phyloP scores from a whole-genome alignment of 2,888 invertebrate species.

The Hydriomena furcata region DNA sequence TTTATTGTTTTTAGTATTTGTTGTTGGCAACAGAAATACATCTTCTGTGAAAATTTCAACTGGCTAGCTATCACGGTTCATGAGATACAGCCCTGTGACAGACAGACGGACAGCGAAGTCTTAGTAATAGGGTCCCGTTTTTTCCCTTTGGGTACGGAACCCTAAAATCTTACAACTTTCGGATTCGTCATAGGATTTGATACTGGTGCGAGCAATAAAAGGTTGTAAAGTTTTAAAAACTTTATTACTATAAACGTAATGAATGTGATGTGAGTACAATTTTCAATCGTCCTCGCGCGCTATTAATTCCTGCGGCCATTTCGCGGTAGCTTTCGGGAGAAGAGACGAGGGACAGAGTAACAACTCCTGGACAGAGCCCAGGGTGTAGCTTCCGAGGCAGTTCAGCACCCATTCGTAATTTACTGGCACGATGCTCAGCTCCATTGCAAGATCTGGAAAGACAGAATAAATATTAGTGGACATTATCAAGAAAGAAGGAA shows the following conservation, averaged over 20 bases:
- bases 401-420: constrained; percentile 79
- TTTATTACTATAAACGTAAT: constrained; percentile 20
- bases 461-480: no score
- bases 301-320: constrained; percentile 59
- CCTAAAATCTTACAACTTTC: no score
- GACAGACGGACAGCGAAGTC: no score
- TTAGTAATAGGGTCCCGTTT: no score
- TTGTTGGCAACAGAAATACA: no score
- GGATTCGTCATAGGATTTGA: no score
- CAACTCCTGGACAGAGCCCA: constrained; percentile 57
- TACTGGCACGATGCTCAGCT: constrained; percentile 67
- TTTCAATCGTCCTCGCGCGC: constrained; percentile 47
- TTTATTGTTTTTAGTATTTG: no score
- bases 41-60: no score
- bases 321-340: constrained; percentile 45
- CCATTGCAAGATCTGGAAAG: constrained; percentile 63
- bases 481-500: no score
- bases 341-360: constrained; percentile 64
- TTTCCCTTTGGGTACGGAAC: no score
- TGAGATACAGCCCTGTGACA: no score
- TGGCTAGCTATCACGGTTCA: no score
- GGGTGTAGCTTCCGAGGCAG: constrained; percentile 64
- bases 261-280: constrained; percentile 2
- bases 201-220: not conserved
- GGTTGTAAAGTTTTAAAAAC: constrained; percentile 13